Conservation (phyloP, 2,888 invertebrate genomes). For the Arctia plantaginis region DNA sequence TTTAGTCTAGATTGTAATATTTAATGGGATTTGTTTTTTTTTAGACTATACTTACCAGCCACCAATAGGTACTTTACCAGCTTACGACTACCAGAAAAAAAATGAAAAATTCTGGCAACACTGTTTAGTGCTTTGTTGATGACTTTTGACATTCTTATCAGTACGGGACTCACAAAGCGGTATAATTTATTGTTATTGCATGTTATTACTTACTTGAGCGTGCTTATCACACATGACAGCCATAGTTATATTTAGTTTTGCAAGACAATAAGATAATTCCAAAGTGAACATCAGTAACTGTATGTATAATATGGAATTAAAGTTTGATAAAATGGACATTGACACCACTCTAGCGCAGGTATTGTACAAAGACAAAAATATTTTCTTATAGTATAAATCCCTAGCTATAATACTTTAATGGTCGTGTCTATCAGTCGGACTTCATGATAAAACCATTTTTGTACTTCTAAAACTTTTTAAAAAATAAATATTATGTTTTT, state of each 20-base stretch:
- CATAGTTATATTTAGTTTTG: background rate
- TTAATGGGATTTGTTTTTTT: too few species aligned
- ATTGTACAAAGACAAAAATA: background rate
- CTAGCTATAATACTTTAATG: background rate
- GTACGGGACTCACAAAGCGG: background rate
- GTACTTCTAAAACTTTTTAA: background rate
- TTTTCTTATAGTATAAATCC: background rate
- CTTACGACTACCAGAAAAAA: too few species aligned
- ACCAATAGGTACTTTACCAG: too few species aligned
- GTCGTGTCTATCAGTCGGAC: background rate
- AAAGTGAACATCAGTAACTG: background rate
- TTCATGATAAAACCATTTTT: background rate
- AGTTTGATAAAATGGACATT: slow-evolving; percentile 39
- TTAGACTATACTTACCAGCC: too few species aligned
- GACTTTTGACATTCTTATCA: background rate
- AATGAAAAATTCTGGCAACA: background rate
- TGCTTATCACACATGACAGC: background rate
- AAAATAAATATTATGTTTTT: background rate
- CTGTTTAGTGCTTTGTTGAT: background rate
- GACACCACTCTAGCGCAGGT: slow-evolving; percentile 43
- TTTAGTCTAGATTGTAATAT: too few species aligned
- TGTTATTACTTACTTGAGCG: background rate
- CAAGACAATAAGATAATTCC: background rate
- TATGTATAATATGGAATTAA: slow-evolving; percentile 32
- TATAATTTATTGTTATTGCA: background rate